Percentiles rank a stretch among this genome's conserved stretches.
These are phyloP conservation scores for Fragum sueziense DNA, from an alignment of 2,888 invertebrate species.

Conservation along the genomic window DNA sequence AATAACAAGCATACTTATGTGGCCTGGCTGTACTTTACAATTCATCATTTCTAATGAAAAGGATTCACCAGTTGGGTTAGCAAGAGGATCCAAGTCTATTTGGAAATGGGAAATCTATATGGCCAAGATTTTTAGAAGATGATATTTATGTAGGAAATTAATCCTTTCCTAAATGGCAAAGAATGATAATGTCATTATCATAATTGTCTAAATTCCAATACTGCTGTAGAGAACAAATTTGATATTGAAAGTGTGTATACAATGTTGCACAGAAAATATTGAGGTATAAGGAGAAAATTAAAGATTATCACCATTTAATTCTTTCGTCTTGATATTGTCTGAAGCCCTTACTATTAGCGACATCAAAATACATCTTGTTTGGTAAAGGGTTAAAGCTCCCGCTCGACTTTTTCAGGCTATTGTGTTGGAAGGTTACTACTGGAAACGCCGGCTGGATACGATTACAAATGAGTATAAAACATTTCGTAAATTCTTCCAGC, in stretches of 20 bases:
- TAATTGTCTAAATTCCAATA: too few species aligned
- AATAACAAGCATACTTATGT: too few species aligned
- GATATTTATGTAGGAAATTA: not conserved
- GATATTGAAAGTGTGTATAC: too few species aligned
- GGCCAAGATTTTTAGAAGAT: not conserved
- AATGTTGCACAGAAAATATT: not conserved
- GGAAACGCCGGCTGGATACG: slow-evolving; percentile 98
- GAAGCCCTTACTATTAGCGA: not conserved
- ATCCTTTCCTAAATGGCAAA: not conserved
- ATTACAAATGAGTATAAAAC: slow-evolving; percentile 99
- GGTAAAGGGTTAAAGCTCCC: slow-evolving; percentile 76
- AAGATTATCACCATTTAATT: not conserved
- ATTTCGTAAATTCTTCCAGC: slow-evolving; percentile 88
- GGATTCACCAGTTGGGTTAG: too few species aligned
- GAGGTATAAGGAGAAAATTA: not conserved
- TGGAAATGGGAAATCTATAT: too few species aligned
- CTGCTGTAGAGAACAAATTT: too few species aligned
- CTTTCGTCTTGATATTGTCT: not conserved
- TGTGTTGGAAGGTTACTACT: slow-evolving; percentile 99
- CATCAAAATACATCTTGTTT: not conserved
- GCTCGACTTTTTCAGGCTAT: slow-evolving; percentile 89
- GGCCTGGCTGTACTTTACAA: too few species aligned
- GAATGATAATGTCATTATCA: not conserved
- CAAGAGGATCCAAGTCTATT: too few species aligned
- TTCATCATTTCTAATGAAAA: too few species aligned